These are phyloP conservation scores for Drosophila grimshawi DNA, from an alignment of 1,140 invertebrate genomes.

Conservation along the genomic window DNA sequence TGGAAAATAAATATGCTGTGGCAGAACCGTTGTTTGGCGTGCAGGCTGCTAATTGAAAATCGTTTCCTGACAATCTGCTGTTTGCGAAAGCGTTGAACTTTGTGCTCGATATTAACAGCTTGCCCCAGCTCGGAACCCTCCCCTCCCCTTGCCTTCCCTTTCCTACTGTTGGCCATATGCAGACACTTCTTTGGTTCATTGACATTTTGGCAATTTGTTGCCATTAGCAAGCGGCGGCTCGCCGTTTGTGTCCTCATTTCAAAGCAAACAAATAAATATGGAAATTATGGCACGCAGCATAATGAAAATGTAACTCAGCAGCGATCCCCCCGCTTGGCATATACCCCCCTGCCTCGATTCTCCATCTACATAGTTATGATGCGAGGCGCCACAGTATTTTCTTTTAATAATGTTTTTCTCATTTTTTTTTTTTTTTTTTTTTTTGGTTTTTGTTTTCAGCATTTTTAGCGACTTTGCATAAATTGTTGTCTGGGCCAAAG, in stretches of 20 bases:
- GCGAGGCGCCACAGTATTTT: conserved; percentile 18
- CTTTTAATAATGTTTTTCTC: background rate
- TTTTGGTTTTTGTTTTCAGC: background rate
- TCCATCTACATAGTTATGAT: background rate
- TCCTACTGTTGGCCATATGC: conserved; percentile 37
- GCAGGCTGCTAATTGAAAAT: conserved; percentile 59
- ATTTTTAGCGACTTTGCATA: conserved; percentile 24
- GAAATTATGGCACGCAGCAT: conserved; percentile 55
- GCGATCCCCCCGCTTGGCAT: background rate
- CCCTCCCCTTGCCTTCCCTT: background rate
- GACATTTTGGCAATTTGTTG: conserved; percentile 76
- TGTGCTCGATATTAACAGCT: conserved; percentile 57
- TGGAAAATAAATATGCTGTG: conserved; percentile 42
- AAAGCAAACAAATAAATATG: conserved; percentile 57
- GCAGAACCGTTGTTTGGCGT: conserved; percentile 13
- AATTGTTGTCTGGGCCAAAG: conserved; percentile 20
- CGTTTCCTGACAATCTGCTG: conserved; percentile 50
- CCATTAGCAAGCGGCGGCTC: conserved; percentile 54
- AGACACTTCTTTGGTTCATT: conserved; percentile 73
- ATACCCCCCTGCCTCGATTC: background rate
- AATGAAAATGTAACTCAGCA: conserved; percentile 70
- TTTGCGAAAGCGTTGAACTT: conserved; percentile 60
- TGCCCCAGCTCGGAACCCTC: background rate
- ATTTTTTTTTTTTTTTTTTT: background rate
- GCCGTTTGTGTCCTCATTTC: conserved; percentile 53